These are phyloP conservation scores for Machimus rusticus DNA, from an alignment of 2,888 invertebrate genomes.

Conservation along the genomic window DNA sequence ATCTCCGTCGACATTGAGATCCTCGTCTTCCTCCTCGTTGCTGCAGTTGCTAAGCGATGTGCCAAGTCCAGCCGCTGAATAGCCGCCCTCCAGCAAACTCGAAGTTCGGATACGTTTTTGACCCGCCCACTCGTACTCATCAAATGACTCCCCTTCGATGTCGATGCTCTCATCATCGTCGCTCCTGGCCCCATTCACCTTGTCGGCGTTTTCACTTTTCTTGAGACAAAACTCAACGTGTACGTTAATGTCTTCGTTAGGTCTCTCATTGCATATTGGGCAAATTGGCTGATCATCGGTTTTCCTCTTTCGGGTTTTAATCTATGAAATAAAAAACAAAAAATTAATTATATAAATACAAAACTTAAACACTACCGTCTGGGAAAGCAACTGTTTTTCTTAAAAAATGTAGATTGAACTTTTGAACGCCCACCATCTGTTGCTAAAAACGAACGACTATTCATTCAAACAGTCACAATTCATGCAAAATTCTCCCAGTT, in stretches of 20 bases:
- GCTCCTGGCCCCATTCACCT: constrained; percentile 48
- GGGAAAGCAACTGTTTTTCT: no score
- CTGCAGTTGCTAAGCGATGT: constrained; percentile 55
- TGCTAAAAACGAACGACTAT: no score
- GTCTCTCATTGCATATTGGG: constrained; percentile 81
- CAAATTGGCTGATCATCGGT: constrained; percentile 71
- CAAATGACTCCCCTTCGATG: constrained; percentile 74
- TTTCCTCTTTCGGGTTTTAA: constrained; percentile 73
- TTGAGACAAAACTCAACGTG: constrained; percentile 76
- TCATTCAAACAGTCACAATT: no score
- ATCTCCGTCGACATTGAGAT: constrained; percentile 86
- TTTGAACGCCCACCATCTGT: no score
- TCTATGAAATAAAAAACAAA: constrained; percentile 54
- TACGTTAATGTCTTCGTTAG: constrained; percentile 74
- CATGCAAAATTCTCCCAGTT: no score
- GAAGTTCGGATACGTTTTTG: constrained; percentile 81
- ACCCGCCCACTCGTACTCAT: constrained; percentile 93
- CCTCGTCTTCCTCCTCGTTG: constrained; percentile 71
- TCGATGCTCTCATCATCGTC: constrained; percentile 76
- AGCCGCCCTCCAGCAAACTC: constrained; percentile 73
- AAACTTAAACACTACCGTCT: not conserved
- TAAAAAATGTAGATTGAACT: no score
- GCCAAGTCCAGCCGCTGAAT: constrained; percentile 65
- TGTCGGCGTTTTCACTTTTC: constrained; percentile 62
- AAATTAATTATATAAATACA: not conserved